A percentile compares a stretch with the other conserved stretches of the same genome.
Conservation (phyloP, 2,888 invertebrate genomes). For the Conops quadrifasciatus region DNA sequence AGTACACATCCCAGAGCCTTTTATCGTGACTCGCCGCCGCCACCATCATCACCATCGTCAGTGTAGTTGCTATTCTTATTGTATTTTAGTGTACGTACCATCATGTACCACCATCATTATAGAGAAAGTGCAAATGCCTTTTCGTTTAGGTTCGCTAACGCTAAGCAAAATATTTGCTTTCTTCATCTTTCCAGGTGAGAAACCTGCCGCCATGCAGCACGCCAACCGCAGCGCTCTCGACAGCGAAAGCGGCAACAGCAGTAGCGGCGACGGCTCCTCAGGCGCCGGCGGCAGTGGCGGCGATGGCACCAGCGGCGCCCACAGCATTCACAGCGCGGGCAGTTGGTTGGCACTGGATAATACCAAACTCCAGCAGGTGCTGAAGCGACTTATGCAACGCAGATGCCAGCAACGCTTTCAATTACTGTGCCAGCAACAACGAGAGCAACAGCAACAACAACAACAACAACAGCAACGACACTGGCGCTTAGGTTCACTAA, state of each 20-base stretch:
- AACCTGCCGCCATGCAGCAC: conserved; percentile 65
- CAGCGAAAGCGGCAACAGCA: conserved; percentile 52
- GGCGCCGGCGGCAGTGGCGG: conserved; percentile 7
- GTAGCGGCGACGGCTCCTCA: conserved; percentile 44
- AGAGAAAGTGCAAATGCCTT: too few relatives aligned
- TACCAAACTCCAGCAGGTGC: conserved; percentile 1
- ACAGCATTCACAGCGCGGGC: background rate
- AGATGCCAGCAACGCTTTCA: conserved; percentile 17
- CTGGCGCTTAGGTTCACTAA: conserved; percentile 15
- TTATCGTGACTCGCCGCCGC: too few relatives aligned
- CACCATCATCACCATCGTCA: too few relatives aligned
- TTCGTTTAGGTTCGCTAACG: too few relatives aligned
- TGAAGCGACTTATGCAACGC: conserved; percentile 8
- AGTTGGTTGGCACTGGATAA: background rate
- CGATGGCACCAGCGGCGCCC: background rate
- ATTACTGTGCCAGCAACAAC: conserved; percentile 5
- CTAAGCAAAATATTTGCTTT: background rate
- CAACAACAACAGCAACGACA: conserved; percentile 5
- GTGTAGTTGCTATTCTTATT: too few relatives aligned
- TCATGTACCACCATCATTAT: too few relatives aligned
- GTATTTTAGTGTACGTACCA: too few relatives aligned
- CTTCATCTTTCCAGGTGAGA: conserved; percentile 56
- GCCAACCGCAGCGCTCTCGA: conserved; percentile 62
- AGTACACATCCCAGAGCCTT: too few relatives aligned
- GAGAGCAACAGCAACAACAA: conserved; percentile 12